Evolutionary conservation across 2,113 vertebrate genomes (phyloP).

Genomic region (Oryzias javanicus): DNA sequence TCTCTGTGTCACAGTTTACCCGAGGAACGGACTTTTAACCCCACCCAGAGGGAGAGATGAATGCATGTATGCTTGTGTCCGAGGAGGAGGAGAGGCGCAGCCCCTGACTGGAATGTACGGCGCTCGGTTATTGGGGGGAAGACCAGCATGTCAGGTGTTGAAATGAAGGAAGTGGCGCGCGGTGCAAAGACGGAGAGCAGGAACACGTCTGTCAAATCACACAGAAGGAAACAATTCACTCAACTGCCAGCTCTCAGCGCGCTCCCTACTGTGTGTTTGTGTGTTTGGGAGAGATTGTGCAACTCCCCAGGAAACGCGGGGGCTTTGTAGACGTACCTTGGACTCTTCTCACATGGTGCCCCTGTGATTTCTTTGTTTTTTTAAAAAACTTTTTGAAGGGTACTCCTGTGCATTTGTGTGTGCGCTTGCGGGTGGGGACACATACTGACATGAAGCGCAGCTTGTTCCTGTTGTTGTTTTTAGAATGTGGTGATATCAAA

Average conservation of each 20-base stretch:
- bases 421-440: slow-evolving; percentile 30
- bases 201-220: slow-evolving; percentile 53
- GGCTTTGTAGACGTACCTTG: slow-evolving; percentile 61
- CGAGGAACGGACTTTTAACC: slow-evolving; percentile 56
- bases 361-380: slow-evolving; percentile 38
- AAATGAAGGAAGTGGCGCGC: slow-evolving; percentile 24
- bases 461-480: slow-evolving; percentile 68
- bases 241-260: slow-evolving; percentile 68
- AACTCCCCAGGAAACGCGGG: slow-evolving; percentile 52
- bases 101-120: slow-evolving; percentile 70
- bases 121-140: slow-evolving; percentile 56
- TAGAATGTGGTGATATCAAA: slow-evolving; percentile 72
- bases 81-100: slow-evolving; percentile 32
- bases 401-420: slow-evolving; percentile 4
- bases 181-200: slow-evolving; percentile 30
- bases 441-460: slow-evolving; percentile 60
- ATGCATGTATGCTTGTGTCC: slow-evolving; percentile 42
- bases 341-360: slow-evolving; percentile 57
- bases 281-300: slow-evolving; percentile 34
- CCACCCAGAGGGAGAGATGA: slow-evolving; percentile 43
- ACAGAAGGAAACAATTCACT: slow-evolving; percentile 51
- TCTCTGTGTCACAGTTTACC: slow-evolving; percentile 69
- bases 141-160: slow-evolving; percentile 60
- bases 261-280: slow-evolving; percentile 38
- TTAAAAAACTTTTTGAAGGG: neutral